These are phyloP conservation scores for Galaxias olidus DNA, from an alignment of 2,797 vertebrate species.

Conservation along the genomic window DNA sequence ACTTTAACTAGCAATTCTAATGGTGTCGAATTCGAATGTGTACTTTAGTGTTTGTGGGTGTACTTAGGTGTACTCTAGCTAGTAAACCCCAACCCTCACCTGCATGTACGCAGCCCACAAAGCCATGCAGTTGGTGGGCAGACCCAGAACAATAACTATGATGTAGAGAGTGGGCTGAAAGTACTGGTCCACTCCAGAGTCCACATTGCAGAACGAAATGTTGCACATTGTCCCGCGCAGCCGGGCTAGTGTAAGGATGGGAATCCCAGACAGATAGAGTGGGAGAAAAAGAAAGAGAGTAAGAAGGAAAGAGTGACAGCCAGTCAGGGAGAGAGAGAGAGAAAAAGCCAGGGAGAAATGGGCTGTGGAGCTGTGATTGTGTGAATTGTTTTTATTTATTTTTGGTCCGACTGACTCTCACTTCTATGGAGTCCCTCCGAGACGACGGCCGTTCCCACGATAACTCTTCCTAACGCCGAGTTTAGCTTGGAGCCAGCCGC, in stretches of 20 bases:
- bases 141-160: constrained; percentile 85
- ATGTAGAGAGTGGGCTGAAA: constrained; percentile 91
- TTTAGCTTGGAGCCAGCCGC: constrained; percentile 17
- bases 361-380: constrained; percentile 9
- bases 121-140: constrained; percentile 91
- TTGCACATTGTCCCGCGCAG: constrained; percentile 81
- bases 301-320: not conserved
- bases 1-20: too few relatives aligned
- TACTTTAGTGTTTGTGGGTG: not conserved
- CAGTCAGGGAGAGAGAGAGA: constrained; percentile 10
- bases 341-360: constrained; percentile 2
- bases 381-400: not conserved
- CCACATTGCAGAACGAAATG: constrained; percentile 83
- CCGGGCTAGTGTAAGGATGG: too few relatives aligned
- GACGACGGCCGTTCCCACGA: not conserved
- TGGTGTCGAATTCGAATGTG: not conserved
- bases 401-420: constrained; percentile 32
- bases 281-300: too few relatives aligned
- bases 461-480: too few relatives aligned
- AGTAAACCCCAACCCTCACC: constrained; percentile 60
- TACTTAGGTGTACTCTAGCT: too few relatives aligned
- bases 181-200: constrained; percentile 88
- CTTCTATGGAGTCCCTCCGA: constrained; percentile 43
- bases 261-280: too few relatives aligned
- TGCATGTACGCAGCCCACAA: constrained; percentile 92